Evolutionary conservation across 2,797 vertebrate species (phyloP).

Genomic region (Notolepis coatsorum): DNA sequence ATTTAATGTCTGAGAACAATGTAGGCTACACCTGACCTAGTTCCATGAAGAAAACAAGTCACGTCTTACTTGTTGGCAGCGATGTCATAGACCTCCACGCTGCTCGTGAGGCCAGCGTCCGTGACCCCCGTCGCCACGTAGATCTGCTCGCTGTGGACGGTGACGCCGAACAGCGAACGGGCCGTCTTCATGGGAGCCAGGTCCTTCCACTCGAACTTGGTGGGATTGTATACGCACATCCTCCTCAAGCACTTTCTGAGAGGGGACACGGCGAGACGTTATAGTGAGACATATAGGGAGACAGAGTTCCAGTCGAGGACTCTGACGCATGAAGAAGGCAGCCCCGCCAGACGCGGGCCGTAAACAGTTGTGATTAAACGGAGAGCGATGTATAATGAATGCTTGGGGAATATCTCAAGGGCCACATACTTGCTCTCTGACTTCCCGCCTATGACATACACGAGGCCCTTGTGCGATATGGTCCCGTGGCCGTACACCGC

Average conservation of each 20-base stretch:
- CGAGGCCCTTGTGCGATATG: conserved; percentile 87
- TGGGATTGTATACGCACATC: conserved; percentile 90
- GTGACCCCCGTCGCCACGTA: conserved; percentile 91
- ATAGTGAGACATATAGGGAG: neutral
- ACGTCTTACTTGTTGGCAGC: conserved; percentile 85
- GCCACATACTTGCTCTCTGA: conserved; percentile 88
- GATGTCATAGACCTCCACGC: conserved; percentile 91
- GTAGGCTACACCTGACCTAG: conserved; percentile 12
- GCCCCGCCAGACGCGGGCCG: neutral
- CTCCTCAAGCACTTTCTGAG: conserved; percentile 91
- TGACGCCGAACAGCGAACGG: conserved; percentile 91
- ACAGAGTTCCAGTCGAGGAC: too few relatives aligned
- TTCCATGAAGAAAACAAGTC: neutral
- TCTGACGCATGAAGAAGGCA: neutral
- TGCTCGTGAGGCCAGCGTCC: conserved; percentile 89
- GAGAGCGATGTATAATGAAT: neutral
- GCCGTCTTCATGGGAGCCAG: conserved; percentile 90
- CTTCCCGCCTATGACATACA: conserved; percentile 96
- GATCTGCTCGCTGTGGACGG: conserved; percentile 88
- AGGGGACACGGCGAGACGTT: neutral
- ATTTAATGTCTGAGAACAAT: conserved; percentile 37
- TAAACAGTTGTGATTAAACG: neutral
- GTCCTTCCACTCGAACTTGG: conserved; percentile 97
- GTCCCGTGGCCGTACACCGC: conserved; percentile 90
- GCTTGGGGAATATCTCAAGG: neutral